Evolutionary conservation across 2,113 vertebrate genomes (phyloP).

Genomic region (Scolopax mira): DNA sequence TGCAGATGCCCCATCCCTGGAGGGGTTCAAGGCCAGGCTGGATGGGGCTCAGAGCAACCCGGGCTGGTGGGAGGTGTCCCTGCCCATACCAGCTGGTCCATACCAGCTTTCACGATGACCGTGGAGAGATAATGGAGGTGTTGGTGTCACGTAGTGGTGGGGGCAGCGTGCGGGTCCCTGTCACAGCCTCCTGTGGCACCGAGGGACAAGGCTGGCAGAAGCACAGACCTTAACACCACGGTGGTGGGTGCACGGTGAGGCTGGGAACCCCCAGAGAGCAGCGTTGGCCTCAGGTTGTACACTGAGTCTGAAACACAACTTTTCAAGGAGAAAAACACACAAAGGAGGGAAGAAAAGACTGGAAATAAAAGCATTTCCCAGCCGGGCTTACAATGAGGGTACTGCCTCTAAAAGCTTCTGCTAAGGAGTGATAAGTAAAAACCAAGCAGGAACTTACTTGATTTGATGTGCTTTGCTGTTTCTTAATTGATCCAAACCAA

Average conservation of each 20-base stretch:
- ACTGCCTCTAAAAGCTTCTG: not conserved
- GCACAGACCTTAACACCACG: rapidly evolving
- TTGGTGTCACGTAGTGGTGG: rapidly evolving
- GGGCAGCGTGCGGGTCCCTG: rapidly evolving
- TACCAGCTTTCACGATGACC: rapidly evolving
- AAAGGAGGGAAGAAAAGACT: not conserved
- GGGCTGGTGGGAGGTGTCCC: no score
- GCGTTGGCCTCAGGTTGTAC: rapidly evolving
- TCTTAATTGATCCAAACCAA: not conserved
- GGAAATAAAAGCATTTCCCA: not conserved
- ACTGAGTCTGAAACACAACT: not conserved
- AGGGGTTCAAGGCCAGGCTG: not conserved
- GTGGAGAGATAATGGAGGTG: rapidly evolving
- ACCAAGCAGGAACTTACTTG: not conserved
- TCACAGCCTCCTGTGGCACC: not conserved
- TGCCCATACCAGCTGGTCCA: no score
- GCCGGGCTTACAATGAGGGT: not conserved
- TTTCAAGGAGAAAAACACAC: not conserved
- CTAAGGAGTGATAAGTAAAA: not conserved
- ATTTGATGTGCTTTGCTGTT: rapidly evolving
- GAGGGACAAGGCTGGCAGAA: not conserved
- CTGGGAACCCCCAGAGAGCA: not conserved
- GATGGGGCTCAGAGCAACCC: no score
- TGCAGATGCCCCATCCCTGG: not conserved
- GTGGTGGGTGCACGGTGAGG: rapidly evolving